phyloP scores from a whole-genome alignment of 1,140 invertebrate genomes.

The Camponotus pennsylvanicus region DNA sequence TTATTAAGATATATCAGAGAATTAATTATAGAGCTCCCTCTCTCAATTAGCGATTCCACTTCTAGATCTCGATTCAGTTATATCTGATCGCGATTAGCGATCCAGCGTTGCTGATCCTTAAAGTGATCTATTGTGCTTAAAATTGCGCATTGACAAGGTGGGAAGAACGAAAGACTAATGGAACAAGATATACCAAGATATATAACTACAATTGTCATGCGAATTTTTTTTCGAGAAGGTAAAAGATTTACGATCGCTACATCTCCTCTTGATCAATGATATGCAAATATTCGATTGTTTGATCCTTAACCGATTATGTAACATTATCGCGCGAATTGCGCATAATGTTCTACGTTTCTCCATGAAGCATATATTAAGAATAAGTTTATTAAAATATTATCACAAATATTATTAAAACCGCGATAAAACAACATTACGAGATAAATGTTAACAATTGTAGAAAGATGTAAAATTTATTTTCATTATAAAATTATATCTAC shows the following conservation, averaged over 20 bases:
- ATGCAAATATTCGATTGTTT: slow-evolving; percentile 48
- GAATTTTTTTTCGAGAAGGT: slow-evolving; percentile 34
- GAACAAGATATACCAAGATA: slow-evolving; percentile 1
- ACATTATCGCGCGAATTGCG: slow-evolving; percentile 35
- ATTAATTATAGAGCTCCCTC: not conserved
- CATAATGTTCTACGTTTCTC: slow-evolving; percentile 11
- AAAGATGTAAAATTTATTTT: no score
- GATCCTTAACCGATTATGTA: slow-evolving; percentile 44
- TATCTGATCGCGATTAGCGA: slow-evolving; percentile 18
- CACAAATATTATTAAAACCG: slow-evolving; percentile 2
- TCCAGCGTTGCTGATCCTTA: not conserved
- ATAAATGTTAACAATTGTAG: not conserved
- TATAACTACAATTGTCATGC: slow-evolving; percentile 32
- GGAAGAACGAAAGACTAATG: slow-evolving; percentile 22
- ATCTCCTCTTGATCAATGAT: slow-evolving; percentile 30
- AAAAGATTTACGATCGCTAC: slow-evolving; percentile 32
- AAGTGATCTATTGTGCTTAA: not conserved
- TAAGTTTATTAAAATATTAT: not conserved
- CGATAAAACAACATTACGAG: not conserved
- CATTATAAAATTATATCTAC: not conserved
- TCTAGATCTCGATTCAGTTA: slow-evolving; percentile 1
- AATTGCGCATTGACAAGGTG: not conserved
- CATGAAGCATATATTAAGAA: not conserved
- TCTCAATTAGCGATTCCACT: not conserved
- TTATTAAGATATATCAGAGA: not conserved